Percentiles rank a stretch among this genome's conserved stretches.
phyloP scores from a whole-genome alignment of 2,113 vertebrate species.

The Oryzias javanicus region DNA sequence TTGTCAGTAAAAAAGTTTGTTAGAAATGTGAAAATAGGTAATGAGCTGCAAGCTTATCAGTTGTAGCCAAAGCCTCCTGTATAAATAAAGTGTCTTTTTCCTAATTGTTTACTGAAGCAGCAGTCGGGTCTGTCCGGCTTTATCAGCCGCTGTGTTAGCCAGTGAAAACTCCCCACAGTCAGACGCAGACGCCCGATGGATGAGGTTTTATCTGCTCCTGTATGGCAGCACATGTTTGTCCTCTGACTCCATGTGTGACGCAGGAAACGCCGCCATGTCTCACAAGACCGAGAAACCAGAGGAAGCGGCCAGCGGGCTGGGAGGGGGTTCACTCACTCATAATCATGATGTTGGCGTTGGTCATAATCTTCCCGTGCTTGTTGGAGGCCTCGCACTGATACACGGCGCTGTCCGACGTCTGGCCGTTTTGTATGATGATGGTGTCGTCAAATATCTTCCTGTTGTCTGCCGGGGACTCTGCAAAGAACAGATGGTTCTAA shows the following conservation, averaged over 20 bases:
- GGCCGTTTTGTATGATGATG: slow-evolving; percentile 81
- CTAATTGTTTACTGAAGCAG: slow-evolving; percentile 59
- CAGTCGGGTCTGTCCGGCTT: slow-evolving; percentile 51
- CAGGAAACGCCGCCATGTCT: slow-evolving; percentile 47
- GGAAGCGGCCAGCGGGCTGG: no score
- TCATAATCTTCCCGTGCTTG: slow-evolving; percentile 85
- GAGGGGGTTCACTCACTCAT: slow-evolving; percentile 80
- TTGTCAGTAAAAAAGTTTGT: slow-evolving; percentile 26
- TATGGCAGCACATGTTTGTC: slow-evolving; percentile 65
- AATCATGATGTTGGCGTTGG: slow-evolving; percentile 88
- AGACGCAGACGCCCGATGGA: slow-evolving; percentile 14
- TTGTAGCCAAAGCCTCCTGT: slow-evolving; percentile 44
- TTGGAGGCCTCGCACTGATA: slow-evolving; percentile 94
- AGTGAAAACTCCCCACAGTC: slow-evolving; percentile 31
- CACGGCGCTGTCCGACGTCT: slow-evolving; percentile 85
- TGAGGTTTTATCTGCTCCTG: slow-evolving; percentile 42
- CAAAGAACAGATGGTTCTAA: slow-evolving; percentile 6
- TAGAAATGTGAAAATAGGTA: slow-evolving; percentile 37
- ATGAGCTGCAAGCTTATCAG: slow-evolving; percentile 57
- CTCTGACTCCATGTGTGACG: slow-evolving; percentile 41
- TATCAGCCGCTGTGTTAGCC: slow-evolving; percentile 59
- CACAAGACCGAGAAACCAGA: slow-evolving; percentile 5
- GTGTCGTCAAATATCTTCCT: slow-evolving; percentile 69
- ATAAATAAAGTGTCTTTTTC: slow-evolving; percentile 43
- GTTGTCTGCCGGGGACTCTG: slow-evolving; percentile 67